These are phyloP conservation scores for Polyommatus icarus DNA, from an alignment of 2,888 invertebrate genomes.

Conservation along the genomic window DNA sequence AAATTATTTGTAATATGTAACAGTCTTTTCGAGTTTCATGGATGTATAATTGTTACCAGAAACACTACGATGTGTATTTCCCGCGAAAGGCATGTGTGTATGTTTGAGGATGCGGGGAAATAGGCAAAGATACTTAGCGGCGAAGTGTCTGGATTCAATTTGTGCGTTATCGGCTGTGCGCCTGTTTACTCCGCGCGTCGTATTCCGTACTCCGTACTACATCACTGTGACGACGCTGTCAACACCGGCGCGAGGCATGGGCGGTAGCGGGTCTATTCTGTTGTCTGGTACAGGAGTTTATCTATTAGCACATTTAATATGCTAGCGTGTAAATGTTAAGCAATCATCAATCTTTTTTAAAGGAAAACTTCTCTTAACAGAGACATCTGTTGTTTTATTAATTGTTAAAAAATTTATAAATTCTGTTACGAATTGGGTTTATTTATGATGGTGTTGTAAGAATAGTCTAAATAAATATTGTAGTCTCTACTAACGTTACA, in stretches of 20 bases:
- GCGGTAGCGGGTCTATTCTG: neutral
- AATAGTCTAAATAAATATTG: no score
- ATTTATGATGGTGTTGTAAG: no score
- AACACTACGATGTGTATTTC: neutral
- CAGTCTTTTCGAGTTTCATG: neutral
- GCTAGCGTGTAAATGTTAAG: no score
- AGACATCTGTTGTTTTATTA: no score
- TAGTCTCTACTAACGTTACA: no score
- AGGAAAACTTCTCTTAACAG: no score
- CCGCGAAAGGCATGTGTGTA: neutral
- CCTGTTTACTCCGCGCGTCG: slow-evolving; percentile 29
- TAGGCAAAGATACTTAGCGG: slow-evolving; percentile 23
- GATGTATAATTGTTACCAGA: neutral
- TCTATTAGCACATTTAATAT: no score
- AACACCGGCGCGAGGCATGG: slow-evolving; percentile 19
- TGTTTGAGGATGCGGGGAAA: neutral
- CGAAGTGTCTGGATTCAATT: slow-evolving; percentile 32
- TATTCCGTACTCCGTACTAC: slow-evolving; percentile 25
- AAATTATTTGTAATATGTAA: neutral
- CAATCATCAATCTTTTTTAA: no score
- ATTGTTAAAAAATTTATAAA: no score
- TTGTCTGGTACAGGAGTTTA: no score
- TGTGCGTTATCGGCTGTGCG: slow-evolving; percentile 28
- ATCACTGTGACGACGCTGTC: slow-evolving; percentile 27
- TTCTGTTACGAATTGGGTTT: no score